Base-by-base conservation (phyloP, 2,888 invertebrate species). In the Argyresthia goedartella region DNA sequence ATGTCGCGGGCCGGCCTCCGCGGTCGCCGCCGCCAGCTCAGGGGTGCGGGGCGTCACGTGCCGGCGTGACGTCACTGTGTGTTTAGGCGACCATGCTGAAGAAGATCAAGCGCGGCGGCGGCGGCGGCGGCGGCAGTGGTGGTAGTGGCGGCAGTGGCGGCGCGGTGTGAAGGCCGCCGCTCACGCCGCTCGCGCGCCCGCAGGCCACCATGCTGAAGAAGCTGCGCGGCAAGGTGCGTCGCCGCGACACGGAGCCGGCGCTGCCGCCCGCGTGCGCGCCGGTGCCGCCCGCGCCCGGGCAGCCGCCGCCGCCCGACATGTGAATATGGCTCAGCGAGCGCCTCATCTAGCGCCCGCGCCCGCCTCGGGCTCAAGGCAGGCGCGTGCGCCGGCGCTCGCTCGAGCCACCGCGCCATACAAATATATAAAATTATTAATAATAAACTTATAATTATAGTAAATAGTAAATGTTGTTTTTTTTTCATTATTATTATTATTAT, bases 121-220 rank as follows among this genome's bases (percentile, higher is more conserved):
- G 91, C 88, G 90, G 88, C 90, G 89, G 86, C 89, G 89, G 87
- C 71, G 71, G 70, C 74, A 74, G 71, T 71, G 73, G 71, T 65
- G 61, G n/a, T n/a, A n/a, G n/a, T n/a, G n/a, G n/a, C n/a, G n/a
- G n/a, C n/a, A n/a, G n/a, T n/a, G n/a, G n/a, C n/a, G n/a, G n/a
- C n/a, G n/a, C n/a, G n/a, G n/a, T n/a, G n/a, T n/a, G n/a, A n/a
- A n/a, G n/a, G n/a, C n/a, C 55, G 60, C 90, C 55, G 60, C 90
- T 45, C 25, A 45, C 45, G 10, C 45, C 45, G 36, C 36, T 36
- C 45, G 15, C 63, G 56, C 57, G 55, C 54, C 88, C 88, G 88
- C 90, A 98, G 98, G 98, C 99, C 82, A 98, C 98, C 88, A 99
- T 99, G 99, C 91, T 99, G 90, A 98, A 98, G 93, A 98, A 99